These are phyloP conservation scores for Geophilus truncorum DNA, from an alignment of 2,888 invertebrate genomes.

Conservation along the genomic window DNA sequence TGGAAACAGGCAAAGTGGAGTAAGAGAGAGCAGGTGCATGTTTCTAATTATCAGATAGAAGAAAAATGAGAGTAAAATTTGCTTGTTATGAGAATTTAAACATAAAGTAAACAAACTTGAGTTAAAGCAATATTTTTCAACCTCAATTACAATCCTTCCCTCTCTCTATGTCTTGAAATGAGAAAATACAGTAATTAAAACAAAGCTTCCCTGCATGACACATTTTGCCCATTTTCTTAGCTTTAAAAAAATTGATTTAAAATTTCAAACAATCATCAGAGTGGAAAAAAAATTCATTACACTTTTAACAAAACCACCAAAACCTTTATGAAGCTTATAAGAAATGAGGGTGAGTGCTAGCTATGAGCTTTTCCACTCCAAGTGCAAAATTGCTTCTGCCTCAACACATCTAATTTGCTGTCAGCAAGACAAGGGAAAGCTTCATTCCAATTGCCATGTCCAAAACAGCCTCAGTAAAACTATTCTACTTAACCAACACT, in stretches of 20 bases:
- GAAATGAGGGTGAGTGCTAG: background rate
- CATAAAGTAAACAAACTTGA: background rate
- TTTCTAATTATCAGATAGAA: background rate
- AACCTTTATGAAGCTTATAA: slow-evolving; percentile 18
- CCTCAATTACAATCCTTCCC: background rate
- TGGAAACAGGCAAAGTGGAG: background rate
- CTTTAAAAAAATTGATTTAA: background rate
- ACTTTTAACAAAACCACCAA: background rate
- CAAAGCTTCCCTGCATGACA: no score
- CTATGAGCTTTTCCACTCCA: slow-evolving; percentile 21
- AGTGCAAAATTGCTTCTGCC: slow-evolving; percentile 17
- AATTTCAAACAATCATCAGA: background rate
- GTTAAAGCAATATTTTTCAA: background rate
- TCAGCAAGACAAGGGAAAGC: slow-evolving; percentile 12
- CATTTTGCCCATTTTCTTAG: background rate
- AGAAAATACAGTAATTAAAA: no score
- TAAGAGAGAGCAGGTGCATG: slow-evolving; percentile 3
- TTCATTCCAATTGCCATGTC: slow-evolving; percentile 15
- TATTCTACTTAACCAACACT: slow-evolving; percentile 18
- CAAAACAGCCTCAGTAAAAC: slow-evolving; percentile 18
- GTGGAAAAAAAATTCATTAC: background rate
- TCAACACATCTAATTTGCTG: slow-evolving; percentile 25
- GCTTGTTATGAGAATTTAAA: background rate
- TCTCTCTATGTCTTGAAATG: no score
- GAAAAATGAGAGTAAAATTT: background rate